Conservation (phyloP, 2,797 vertebrate species). For the Acropternis orthonyx region DNA sequence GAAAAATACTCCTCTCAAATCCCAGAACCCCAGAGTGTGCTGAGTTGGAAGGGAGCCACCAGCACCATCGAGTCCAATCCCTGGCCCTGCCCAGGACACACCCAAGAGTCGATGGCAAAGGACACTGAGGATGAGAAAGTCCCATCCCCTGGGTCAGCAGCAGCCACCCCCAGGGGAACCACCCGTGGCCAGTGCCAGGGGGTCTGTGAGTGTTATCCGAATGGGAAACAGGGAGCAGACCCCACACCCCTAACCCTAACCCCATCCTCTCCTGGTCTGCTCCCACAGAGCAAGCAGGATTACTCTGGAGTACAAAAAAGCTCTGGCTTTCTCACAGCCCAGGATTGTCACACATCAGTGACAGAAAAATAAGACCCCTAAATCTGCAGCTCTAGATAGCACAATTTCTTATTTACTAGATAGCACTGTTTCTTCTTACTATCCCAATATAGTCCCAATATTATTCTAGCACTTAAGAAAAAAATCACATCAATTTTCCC, state of each 20-base stretch:
- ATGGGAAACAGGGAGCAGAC: fast-evolving
- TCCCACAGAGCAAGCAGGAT: neutral
- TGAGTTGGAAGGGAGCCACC: neutral
- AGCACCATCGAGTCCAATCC: neutral
- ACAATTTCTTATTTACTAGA: neutral
- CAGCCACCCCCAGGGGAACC: neutral
- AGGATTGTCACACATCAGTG: neutral
- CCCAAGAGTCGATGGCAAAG: neutral
- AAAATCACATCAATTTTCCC: neutral
- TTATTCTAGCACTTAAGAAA: neutral
- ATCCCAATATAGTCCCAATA: neutral
- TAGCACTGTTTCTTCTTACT: neutral
- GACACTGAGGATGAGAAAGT: neutral
- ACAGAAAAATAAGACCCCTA: neutral
- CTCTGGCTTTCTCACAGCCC: neutral
- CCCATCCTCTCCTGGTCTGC: neutral
- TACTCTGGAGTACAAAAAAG: neutral
- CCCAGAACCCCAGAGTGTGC: neutral
- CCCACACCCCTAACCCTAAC: neutral
- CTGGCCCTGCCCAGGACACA: neutral
- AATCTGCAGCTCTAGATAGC: neutral
- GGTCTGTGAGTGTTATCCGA: neutral
- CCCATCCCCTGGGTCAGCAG: neutral
- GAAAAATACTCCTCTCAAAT: neutral
- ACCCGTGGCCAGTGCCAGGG: neutral